Conservation (phyloP, 2,888 invertebrate genomes). For the Hermaeophaga mercurialis region DNA sequence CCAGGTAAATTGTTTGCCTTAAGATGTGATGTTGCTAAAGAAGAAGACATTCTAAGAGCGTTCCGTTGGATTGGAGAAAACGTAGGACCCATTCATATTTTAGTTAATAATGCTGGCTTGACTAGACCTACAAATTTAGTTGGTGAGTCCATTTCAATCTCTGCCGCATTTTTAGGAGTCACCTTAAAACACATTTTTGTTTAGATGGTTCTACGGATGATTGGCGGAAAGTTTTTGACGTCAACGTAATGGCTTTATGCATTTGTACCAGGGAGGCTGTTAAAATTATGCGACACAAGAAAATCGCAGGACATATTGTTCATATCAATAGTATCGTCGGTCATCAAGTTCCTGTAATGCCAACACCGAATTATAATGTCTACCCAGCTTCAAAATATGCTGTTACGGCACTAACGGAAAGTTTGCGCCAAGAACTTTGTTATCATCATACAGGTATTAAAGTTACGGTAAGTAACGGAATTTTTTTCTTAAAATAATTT, state of each 20-base stretch:
- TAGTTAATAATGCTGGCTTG: constrained; percentile 44
- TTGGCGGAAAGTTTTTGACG: constrained; percentile 41
- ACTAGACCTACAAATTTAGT: constrained; percentile 33
- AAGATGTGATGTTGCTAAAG: constrained; percentile 41
- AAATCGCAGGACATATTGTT: constrained; percentile 42
- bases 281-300: constrained; percentile 39
- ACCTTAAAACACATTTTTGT: not conserved
- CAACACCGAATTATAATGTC: constrained; percentile 36
- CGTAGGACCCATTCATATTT: constrained; percentile 42
- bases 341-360: constrained; percentile 36
- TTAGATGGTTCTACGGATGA: constrained; percentile 40
- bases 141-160: constrained; percentile 25
- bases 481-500: too few species aligned
- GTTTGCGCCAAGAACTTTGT: constrained; percentile 40
- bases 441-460: constrained; percentile 36
- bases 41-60: constrained; percentile 41
- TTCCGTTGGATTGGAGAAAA: constrained; percentile 43
- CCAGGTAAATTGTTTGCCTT: constrained; percentile 39
- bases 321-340: constrained; percentile 43
- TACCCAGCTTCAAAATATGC: constrained; percentile 44
- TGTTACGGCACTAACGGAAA: constrained; percentile 44
- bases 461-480: constrained; percentile 42
- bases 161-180: not conserved
- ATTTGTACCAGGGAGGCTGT: constrained; percentile 43
- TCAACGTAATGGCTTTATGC: constrained; percentile 43